Evolutionary conservation across 2,888 invertebrate genomes (phyloP), one percentile per base, ranked within the genome.

Genomic region (Plemyria rubiginata): DNA sequence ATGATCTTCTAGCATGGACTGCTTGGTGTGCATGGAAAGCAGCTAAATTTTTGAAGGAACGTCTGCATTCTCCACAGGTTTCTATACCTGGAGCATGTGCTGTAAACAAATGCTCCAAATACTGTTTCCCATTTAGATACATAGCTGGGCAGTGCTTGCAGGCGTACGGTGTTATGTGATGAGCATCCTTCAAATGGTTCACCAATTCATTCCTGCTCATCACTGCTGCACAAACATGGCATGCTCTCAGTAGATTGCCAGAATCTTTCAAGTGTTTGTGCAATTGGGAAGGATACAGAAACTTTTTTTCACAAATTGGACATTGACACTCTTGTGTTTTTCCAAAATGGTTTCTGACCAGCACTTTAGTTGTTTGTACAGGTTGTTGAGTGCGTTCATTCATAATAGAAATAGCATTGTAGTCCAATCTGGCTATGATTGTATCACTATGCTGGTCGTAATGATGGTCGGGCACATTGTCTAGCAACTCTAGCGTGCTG

Each of bases 31-130:
- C 88, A 11, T 81, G 72, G 38, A 79, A 86, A 0, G 85, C 89
- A 0, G 81, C 76, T 0, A 65, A 28, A 0, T 81, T 80, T 38
- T 78, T 74, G 58, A 90, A 91, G 12, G 70, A 84, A 0, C 83
- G 78, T 0, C 90, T 89, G 48, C 91, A 92, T 29, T 90, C 90
- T 0, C 85, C 85, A 66, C 91, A 91, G 0, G 80, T 83, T 41
- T 80, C 81, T 0, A 73, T 72, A 0, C 88, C 85, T 0, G 71
- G 68, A 0, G 76, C 61, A 60, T 91, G 91, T 0, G 81, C 83
- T 54, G 75, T 77, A 0, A 63, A 28, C 29, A 80, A 54, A 67
- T 92, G 91, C 5, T 66, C 60, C 2, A 65, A 67, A 55, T 75
- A 84, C 40, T 80, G 77, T 3, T 71, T 69, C 0, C 66, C 59